Base-by-base conservation (phyloP, 2,888 invertebrate species). In the Cryptus viduatorius region DNA sequence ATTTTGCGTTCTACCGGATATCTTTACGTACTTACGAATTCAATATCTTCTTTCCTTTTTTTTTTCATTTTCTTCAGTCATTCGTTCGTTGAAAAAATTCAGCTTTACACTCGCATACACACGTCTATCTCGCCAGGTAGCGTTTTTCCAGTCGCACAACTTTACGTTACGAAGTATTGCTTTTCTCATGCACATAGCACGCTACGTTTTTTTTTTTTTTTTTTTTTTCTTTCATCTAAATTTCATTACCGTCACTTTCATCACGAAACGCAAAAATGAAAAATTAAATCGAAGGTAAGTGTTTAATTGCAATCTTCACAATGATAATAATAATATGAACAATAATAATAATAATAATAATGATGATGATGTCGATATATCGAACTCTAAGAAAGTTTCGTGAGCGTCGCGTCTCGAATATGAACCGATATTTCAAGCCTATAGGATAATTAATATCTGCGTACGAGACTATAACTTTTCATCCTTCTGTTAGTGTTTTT, bases 121-220 rank as follows among this genome's bases (percentile, higher is more conserved):
- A 48, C 46, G 7, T 53, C 56, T 56, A 46, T 69, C 71, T 67
- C 29, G 71, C 53, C 73, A 73, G 68, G 59, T 73, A 75, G 77
- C 68, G 59, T 61, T 56, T 71, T 89, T 86, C 90, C 90, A 88
- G 88, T 90, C 88, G 86, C 84, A 84, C 88, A 37, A 91, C 89
- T 89, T 89, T 92, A 95, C 95, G 61, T 95, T 96, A 96, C 95
- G 95, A 95, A 95, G 96, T 96, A 96, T 96, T 96, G 96, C 96
- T 96, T 96, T 95, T 95, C 95, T 96, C 95, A 95, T 96, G 96
- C 84, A 82, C 81, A 79, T 59, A 80, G 67, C 84, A 65, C 67
- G 53, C 59, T 83, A 75, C 64, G 64, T 65, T 79, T 50, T 67
- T 77, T 78, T 53, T 65, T 65, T 24, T 24, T 24, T 24, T 50